Percentiles rank a stretch among this genome's conserved stretches.
These are phyloP conservation scores for Pandemis heparana DNA, from an alignment of 2,888 invertebrate genomes.

Conservation along the genomic window DNA sequence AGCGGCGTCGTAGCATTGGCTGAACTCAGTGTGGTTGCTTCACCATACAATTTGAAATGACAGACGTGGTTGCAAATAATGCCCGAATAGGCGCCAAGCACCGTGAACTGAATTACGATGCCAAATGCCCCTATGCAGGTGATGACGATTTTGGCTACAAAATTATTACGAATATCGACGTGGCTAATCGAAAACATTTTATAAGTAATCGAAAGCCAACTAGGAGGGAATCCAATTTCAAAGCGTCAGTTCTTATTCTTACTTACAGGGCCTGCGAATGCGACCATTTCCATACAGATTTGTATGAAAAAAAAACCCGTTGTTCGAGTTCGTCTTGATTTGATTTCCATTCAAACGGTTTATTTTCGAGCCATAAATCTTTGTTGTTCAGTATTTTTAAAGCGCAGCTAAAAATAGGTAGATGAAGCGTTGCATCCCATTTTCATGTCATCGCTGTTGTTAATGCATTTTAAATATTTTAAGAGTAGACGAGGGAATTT, in stretches of 20 bases:
- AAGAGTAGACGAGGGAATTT: neutral
- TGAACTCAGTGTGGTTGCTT: slow-evolving; percentile 55
- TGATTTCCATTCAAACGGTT: slow-evolving; percentile 13
- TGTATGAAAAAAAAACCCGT: no score
- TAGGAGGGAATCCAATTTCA: slow-evolving; percentile 24
- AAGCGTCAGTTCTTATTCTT: slow-evolving; percentile 26
- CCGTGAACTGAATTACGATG: slow-evolving; percentile 67
- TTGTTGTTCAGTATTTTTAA: slow-evolving; percentile 9
- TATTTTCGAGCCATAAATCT: slow-evolving; percentile 25
- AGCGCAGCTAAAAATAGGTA: slow-evolving; percentile 23
- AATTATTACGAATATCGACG: slow-evolving; percentile 10
- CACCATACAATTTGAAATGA: slow-evolving; percentile 58
- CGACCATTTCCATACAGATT: no score
- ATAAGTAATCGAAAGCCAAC: slow-evolving; percentile 17
- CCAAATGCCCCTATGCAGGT: slow-evolving; percentile 58
- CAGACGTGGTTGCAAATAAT: slow-evolving; percentile 59
- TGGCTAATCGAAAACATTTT: neutral
- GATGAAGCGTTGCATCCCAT: slow-evolving; percentile 11
- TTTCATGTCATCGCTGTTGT: slow-evolving; percentile 21
- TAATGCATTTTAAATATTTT: slow-evolving; percentile 32
- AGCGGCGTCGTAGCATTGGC: slow-evolving; percentile 52
- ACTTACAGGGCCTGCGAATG: neutral
- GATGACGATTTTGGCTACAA: slow-evolving; percentile 37
- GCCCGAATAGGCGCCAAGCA: slow-evolving; percentile 65
- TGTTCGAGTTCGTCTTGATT: slow-evolving; percentile 12